Evolutionary conservation across 2,797 vertebrate genomes (phyloP).

Genomic region (Anolis apletophallus): DNA sequence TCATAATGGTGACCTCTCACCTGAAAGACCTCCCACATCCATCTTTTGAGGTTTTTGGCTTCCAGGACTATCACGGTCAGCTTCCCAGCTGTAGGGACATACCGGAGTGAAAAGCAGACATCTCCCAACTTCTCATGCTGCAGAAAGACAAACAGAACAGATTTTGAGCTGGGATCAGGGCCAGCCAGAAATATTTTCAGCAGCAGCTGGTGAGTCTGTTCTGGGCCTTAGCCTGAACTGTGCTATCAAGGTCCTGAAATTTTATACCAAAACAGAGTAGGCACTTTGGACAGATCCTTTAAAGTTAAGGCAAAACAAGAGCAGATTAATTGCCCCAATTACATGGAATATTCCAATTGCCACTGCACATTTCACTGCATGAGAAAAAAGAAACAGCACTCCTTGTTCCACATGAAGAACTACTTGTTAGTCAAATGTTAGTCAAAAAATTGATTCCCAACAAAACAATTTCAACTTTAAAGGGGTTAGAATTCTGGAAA

Average conservation of each 20-base stretch:
- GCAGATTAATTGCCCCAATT: no score
- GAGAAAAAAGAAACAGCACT: neutral
- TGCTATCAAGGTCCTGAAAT: no score
- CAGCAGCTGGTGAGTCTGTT: no score
- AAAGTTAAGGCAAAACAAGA: no score
- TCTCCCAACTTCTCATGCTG: slow-evolving; percentile 90
- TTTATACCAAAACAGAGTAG: no score
- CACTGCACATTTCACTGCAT: neutral
- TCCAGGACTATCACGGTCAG: slow-evolving; percentile 88
- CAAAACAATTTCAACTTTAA: no score
- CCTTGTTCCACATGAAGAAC: neutral
- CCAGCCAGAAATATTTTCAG: neutral
- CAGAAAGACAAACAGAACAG: slow-evolving; percentile 14
- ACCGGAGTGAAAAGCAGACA: slow-evolving; percentile 90
- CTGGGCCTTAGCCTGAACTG: no score
- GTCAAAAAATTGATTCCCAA: no score
- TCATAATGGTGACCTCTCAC: slow-evolving; percentile 66
- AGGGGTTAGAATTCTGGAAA: no score
- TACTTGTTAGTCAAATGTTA: no score
- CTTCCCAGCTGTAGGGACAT: slow-evolving; percentile 88
- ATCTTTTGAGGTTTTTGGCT: slow-evolving; percentile 95
- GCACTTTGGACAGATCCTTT: no score
- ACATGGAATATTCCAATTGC: no score
- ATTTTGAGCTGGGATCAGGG: neutral
- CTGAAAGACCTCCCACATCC: slow-evolving; percentile 92